phyloP scores from a whole-genome alignment of 2,113 vertebrate genomes.

The Hyperoodon ampullatus region DNA sequence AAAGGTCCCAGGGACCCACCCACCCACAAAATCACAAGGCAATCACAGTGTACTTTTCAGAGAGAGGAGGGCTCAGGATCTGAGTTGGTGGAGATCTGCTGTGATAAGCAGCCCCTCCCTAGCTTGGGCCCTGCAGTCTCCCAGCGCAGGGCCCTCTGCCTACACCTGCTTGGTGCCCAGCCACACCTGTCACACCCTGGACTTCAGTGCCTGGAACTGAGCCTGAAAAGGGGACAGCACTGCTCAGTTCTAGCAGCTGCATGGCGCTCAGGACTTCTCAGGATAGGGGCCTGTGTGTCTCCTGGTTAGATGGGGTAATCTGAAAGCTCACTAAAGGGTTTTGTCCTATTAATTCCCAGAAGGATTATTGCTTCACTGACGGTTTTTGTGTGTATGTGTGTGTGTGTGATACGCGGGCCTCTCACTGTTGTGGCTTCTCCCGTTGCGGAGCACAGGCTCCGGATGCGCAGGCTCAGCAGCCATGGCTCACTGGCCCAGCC shows the following conservation, averaged over 20 bases:
- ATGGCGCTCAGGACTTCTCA: background rate
- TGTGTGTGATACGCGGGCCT: too few species aligned
- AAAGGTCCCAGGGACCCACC: background rate
- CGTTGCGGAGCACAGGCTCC: too few species aligned
- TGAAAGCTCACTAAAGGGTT: background rate
- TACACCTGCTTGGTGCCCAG: background rate
- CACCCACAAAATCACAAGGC: background rate
- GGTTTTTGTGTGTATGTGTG: background rate
- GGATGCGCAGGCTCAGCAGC: too few species aligned
- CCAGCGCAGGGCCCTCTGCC: background rate
- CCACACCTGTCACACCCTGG: background rate
- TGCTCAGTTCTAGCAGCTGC: accelerated
- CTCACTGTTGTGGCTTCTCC: too few species aligned
- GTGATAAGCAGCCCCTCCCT: background rate
- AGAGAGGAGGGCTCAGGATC: background rate
- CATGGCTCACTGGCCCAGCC: too few species aligned
- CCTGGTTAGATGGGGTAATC: background rate
- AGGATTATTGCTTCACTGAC: background rate
- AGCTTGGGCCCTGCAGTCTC: background rate
- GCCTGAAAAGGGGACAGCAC: background rate
- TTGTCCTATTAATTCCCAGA: background rate
- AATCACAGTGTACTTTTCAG: accelerated
- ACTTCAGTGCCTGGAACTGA: background rate
- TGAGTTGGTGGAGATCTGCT: background rate
- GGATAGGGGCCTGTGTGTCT: background rate